Base-by-base conservation (phyloP, 2,113 vertebrate genomes). In the Piprites chloris region DNA sequence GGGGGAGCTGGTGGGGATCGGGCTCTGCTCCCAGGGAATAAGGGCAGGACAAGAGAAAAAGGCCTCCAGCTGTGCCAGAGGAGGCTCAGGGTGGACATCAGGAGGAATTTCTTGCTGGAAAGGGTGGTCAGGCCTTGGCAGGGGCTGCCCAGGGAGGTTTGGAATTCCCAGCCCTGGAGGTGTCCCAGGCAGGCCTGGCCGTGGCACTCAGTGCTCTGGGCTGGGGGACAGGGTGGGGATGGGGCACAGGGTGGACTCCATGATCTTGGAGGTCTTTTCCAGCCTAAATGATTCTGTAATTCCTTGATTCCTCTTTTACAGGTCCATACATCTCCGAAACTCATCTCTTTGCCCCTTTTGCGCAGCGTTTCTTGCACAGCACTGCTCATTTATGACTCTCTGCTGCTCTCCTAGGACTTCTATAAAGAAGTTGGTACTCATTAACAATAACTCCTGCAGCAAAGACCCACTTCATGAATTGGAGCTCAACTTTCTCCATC, bases 241-340 rank as follows among this genome's bases (percentile, higher is more conserved):
- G 4, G 16, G 16, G 35, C 35, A 27, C 59, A 28, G 37, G 8
- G 11, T 30, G 37, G 37, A 7, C 61, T 63, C 12, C 1, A 20
- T 63, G 27, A 30, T 6, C 37, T 41, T 30, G 37, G 18, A 63
- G 27, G 28, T 30, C 37, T 20, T 63, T 41, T 63, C 26, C 18
- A 30, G 9, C 18, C 27, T 30, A 19, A 63, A 28, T 30, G 18
- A 41, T 63, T 41, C 27, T 14, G 35, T 18, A 3, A 30, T 67
- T 78, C 37, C 3, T 1, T 39, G 37, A 63, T 67, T 78, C 37
- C 3, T 2, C 44, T 82, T 63, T 77, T 65, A 49, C 0, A 3
- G 11, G 39, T 37, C 18, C 0, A 0, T 33, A 15, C 1, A 0
- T 8, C 41, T 80, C 18, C 0, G 0, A 81, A 80, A 66, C 7